phyloP scores from a whole-genome alignment of 2,888 invertebrate species.

The Geotrupes spiniger region DNA sequence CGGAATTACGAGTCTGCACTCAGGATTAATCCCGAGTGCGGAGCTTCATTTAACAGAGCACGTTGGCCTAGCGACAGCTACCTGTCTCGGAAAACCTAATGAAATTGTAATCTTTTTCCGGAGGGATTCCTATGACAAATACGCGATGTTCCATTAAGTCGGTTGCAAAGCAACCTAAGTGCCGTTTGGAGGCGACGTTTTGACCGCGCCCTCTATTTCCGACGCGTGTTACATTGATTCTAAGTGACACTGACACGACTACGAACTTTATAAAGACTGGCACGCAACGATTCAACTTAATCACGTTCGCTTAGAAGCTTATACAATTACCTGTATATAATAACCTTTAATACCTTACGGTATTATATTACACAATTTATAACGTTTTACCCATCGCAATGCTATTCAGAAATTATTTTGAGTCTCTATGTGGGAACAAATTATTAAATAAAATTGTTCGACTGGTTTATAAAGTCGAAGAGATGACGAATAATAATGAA shows the following conservation, averaged over 20 bases:
- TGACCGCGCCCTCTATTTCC: constrained; percentile 26
- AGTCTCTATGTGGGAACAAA: no score
- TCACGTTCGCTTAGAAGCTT: constrained; percentile 29
- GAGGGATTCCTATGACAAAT: constrained; percentile 27
- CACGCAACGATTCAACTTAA: constrained; percentile 30
- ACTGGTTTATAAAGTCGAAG: no score
- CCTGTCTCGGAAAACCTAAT: constrained; percentile 24
- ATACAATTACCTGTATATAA: constrained; percentile 30
- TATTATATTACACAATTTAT: no score
- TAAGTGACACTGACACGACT: constrained; percentile 33
- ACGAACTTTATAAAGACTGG: constrained; percentile 31
- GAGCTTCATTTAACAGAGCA: constrained; percentile 25
- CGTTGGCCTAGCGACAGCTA: constrained; percentile 19
- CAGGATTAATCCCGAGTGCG: constrained; percentile 25
- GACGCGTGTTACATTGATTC: constrained; percentile 31
- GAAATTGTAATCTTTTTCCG: constrained; percentile 31
- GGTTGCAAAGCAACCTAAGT: constrained; percentile 16
- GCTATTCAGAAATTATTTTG: no score
- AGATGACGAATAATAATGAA: no score
- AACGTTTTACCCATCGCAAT: no score
- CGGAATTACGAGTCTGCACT: constrained; percentile 29
- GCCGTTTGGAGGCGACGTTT: constrained; percentile 17
- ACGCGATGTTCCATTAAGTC: constrained; percentile 17
- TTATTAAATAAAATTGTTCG: no score
- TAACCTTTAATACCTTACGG: no score